These are phyloP conservation scores for Hephaestus fuliginosus DNA, from an alignment of 2,797 vertebrate species.

Conservation along the genomic window DNA sequence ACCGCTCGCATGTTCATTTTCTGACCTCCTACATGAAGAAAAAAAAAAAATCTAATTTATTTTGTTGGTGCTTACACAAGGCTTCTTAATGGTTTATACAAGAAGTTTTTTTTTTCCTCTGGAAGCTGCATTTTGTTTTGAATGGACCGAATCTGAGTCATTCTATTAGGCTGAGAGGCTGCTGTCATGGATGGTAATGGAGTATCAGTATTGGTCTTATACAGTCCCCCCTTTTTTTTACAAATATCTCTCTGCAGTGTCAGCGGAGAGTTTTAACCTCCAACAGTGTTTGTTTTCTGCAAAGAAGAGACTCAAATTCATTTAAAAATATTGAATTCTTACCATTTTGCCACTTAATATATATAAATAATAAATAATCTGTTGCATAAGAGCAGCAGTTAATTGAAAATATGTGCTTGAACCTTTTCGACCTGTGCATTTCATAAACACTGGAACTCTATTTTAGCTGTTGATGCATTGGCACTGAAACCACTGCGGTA, in stretches of 20 bases:
- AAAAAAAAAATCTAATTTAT: constrained; percentile 40
- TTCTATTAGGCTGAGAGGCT: constrained; percentile 24
- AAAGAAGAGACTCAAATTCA: not conserved
- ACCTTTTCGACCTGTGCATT: not conserved
- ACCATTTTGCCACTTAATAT: not conserved
- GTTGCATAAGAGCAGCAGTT: not conserved
- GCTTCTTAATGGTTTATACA: constrained; percentile 51
- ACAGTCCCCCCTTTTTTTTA: not conserved
- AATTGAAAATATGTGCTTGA: not conserved
- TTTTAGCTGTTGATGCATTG: not conserved
- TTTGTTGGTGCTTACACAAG: constrained; percentile 60
- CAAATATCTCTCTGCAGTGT: not conserved
- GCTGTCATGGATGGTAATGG: not conserved
- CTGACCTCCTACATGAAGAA: constrained; percentile 50
- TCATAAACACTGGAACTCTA: not conserved
- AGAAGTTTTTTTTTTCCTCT: constrained; percentile 36
- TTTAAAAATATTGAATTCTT: not conserved
- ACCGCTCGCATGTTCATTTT: constrained; percentile 36
- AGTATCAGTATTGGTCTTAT: not conserved
- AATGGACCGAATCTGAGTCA: constrained; percentile 24
- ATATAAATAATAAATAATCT: too few species aligned
- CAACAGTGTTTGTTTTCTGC: not conserved
- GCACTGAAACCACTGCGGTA: not conserved
- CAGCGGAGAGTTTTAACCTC: not conserved
- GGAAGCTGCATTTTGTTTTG: constrained; percentile 44